Conservation (phyloP, 2,797 vertebrate genomes). For the Champsocephalus gunnari region DNA sequence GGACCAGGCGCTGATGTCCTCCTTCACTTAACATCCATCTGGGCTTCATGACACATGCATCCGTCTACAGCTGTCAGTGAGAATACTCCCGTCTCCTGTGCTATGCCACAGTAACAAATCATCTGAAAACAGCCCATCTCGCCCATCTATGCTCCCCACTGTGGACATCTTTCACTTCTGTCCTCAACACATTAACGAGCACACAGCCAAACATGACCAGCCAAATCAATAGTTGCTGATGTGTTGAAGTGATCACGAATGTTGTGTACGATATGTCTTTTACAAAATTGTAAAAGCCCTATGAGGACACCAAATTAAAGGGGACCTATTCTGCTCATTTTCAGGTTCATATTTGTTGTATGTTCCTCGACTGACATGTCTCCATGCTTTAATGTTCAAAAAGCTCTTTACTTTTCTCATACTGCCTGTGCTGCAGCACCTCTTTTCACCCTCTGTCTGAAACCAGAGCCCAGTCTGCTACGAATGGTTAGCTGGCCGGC, state of each 20-base stretch:
- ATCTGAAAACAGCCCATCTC: constrained; percentile 26
- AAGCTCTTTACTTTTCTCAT: too few species aligned
- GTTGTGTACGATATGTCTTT: background rate
- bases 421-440: too few species aligned
- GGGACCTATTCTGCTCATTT: too few species aligned
- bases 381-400: too few species aligned
- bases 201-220: constrained; percentile 18
- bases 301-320: background rate
- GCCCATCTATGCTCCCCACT: constrained; percentile 10
- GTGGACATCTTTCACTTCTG: constrained; percentile 34
- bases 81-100: constrained; percentile 26
- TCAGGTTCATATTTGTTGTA: too few species aligned
- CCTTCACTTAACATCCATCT: constrained; percentile 53
- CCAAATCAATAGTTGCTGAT: constrained; percentile 38
- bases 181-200: constrained; percentile 30
- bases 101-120: constrained; percentile 33
- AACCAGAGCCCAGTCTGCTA: too few species aligned
- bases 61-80: constrained; percentile 34
- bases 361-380: too few species aligned
- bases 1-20: constrained; percentile 41
- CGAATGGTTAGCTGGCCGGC: too few species aligned
- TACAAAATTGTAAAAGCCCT: constrained; percentile 23
- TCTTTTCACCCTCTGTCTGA: too few species aligned
- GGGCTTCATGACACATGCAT: constrained; percentile 42
- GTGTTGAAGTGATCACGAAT: constrained; percentile 31